phyloP scores from a whole-genome alignment of 2,113 vertebrate genomes.

The Nettapus auritus region DNA sequence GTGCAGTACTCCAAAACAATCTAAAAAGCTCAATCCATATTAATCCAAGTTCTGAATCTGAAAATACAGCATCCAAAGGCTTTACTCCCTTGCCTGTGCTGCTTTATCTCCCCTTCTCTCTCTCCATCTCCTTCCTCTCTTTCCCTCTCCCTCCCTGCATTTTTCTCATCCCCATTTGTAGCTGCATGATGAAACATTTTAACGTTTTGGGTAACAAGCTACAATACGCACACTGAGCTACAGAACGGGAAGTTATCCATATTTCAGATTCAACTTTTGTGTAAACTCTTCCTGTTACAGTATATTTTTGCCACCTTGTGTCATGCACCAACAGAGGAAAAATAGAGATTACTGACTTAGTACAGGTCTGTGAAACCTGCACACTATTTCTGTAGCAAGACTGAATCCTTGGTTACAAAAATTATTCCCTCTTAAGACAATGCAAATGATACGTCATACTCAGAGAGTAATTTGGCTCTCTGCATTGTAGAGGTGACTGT shows the following conservation, averaged over 20 bases:
- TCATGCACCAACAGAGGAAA: background rate
- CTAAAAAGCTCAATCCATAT: background rate
- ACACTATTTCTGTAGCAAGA: background rate
- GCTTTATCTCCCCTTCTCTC: background rate
- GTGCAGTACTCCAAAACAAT: constrained; percentile 17
- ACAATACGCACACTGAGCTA: background rate
- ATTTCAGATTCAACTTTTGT: background rate
- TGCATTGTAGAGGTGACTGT: background rate
- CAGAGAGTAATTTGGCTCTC: background rate
- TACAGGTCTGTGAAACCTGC: background rate
- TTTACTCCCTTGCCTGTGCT: constrained; percentile 31
- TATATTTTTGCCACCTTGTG: background rate
- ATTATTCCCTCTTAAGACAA: background rate
- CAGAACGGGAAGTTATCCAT: background rate
- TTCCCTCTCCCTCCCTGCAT: background rate
- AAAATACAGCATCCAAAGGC: constrained; percentile 11
- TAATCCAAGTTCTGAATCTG: constrained; percentile 11
- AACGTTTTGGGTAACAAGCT: background rate
- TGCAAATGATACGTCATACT: background rate
- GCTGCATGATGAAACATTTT: background rate
- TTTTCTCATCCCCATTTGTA: background rate
- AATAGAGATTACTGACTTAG: background rate
- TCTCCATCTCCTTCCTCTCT: background rate
- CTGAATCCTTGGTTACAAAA: background rate
- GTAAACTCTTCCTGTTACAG: background rate